Evolutionary conservation across 2,113 vertebrate species (phyloP).

Genomic region (Pristiophorus japonicus): DNA sequence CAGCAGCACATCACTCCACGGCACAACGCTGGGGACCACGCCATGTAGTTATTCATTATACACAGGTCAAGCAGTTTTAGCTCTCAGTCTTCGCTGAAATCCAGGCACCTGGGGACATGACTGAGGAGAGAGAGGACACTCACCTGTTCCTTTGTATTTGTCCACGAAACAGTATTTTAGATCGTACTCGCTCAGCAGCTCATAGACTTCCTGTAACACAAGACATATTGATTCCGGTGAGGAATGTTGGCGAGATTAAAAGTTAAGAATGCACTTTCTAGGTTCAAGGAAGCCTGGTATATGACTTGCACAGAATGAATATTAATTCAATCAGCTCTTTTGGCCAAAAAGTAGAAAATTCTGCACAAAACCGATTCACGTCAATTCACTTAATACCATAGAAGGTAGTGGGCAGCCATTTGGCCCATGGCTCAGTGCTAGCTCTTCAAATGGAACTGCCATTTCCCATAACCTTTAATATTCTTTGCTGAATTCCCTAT

Average conservation of each 20-base stretch:
- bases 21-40: too few relatives aligned
- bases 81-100: neutral
- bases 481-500: neutral
- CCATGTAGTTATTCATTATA: neutral
- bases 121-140: too few relatives aligned
- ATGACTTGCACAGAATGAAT: neutral
- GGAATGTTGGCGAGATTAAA: too few relatives aligned
- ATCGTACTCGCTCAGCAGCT: conserved; percentile 77
- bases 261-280: neutral
- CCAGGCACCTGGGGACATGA: neutral
- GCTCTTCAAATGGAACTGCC: neutral
- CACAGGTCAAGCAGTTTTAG: neutral
- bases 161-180: conserved; percentile 95
- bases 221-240: neutral
- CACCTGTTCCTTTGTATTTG: conserved; percentile 92
- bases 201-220: conserved; percentile 74
- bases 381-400: neutral
- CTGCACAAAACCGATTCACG: neutral
- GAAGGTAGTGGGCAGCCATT: neutral
- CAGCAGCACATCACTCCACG: neutral
- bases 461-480: neutral
- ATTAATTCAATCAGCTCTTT: neutral
- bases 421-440: neutral
- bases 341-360: neutral
- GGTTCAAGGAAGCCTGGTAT: neutral